Base-by-base conservation (phyloP, 2,888 invertebrate species). In the Mantis religiosa region DNA sequence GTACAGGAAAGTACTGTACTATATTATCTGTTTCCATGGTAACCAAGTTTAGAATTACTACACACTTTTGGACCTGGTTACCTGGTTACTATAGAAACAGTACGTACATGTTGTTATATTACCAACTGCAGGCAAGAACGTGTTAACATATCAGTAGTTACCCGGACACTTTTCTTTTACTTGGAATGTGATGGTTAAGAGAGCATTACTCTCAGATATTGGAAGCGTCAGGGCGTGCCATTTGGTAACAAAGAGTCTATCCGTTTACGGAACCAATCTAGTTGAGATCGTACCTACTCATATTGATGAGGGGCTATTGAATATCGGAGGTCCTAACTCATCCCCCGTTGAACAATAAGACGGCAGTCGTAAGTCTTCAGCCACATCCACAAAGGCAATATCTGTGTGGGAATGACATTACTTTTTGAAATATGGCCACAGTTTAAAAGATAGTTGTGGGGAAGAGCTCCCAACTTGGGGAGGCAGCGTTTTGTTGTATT, bases 341-440 rank as follows among this genome's bases (percentile, higher is more conserved):
- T 71, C 20, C 6, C 20, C 20, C 1, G 14, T 71, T 25, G 86
- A 81, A 81, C 86, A 86, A 71, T 81, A 81, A 86, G 86, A 25
- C 20, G 25, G 20, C 20, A 71, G 81, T 86, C 86, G 86, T 86
- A 86, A 81, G 81, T 86, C 86, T 86, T 28, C 8, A 86, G 54
- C 4, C 28, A 28, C 28, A 86, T 71, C 25, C 41, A 27, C 25
- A 54, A 28, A 27, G 25, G 54, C 25, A 71, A 6, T 41, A 41
- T 41, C 41, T 41, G 41, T 71, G 71, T 86, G 86, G 25, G 20
- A 86, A 86, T 86, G 86, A 86, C 86, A 86, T 81, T 86, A 86
- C 71, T 86, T 86, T 86, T 86, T 86, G 86, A 86, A 86, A 86
- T 86, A 86, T 86, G 86, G 81, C 27, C 86, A 86, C 86, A 86